Evolutionary conservation across 2,113 vertebrate genomes (phyloP).

Genomic region (Leiothrix lutea): DNA sequence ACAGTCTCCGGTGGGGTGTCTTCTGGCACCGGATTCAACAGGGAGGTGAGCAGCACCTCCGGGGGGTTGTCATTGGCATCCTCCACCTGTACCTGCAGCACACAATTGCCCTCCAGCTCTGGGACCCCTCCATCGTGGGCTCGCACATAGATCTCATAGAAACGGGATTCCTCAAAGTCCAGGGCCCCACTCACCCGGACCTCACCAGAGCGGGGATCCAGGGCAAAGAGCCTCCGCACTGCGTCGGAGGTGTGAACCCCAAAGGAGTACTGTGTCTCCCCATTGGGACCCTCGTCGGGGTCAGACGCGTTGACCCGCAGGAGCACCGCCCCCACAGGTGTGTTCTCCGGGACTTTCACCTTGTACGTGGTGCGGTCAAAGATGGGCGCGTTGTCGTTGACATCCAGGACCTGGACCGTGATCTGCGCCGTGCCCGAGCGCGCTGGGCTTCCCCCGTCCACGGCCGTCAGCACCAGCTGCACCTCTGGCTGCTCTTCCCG

Average conservation of each 20-base stretch:
- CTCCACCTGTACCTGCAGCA: slow-evolving; percentile 75
- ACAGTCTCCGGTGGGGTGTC: slow-evolving; percentile 77
- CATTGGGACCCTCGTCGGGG: slow-evolving; percentile 80
- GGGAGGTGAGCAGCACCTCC: slow-evolving; percentile 74
- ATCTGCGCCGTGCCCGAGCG: slow-evolving; percentile 74
- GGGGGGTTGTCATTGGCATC: slow-evolving; percentile 80
- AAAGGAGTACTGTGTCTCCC: slow-evolving; percentile 76
- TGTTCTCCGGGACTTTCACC: slow-evolving; percentile 74
- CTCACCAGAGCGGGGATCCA: slow-evolving; percentile 75
- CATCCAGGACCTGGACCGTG: slow-evolving; percentile 80
- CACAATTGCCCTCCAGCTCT: slow-evolving; percentile 82
- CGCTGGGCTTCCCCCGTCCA: slow-evolving; percentile 77
- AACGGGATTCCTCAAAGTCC: slow-evolving; percentile 80
- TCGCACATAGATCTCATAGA: slow-evolving; percentile 82
- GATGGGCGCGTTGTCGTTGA: slow-evolving; percentile 83
- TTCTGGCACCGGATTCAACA: slow-evolving; percentile 79
- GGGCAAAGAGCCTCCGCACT: slow-evolving; percentile 70
- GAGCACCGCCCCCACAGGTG: slow-evolving; percentile 64
- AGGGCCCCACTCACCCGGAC: slow-evolving; percentile 76
- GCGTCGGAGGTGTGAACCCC: slow-evolving; percentile 77
- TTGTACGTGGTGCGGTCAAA: slow-evolving; percentile 72
- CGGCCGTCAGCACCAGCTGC: slow-evolving; percentile 75
- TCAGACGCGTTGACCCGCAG: slow-evolving; percentile 78
- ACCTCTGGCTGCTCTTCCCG: slow-evolving; percentile 75
- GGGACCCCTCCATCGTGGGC: slow-evolving; percentile 83